Percentiles rank a stretch among this genome's conserved stretches.
phyloP scores from a whole-genome alignment of 2,888 invertebrate species.

The Lithodes maja region DNA sequence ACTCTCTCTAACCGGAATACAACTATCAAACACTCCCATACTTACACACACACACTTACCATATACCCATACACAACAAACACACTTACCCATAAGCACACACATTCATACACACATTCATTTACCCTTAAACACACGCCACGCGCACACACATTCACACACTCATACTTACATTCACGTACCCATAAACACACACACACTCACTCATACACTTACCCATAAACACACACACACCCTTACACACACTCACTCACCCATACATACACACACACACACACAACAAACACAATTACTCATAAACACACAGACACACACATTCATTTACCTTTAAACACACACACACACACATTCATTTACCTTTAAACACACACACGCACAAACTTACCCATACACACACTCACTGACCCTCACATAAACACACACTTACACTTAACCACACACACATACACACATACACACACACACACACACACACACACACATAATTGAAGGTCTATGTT shows the following conservation, averaged over 20 bases:
- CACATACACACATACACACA: not conserved
- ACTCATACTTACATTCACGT: not conserved
- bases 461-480: too few species aligned
- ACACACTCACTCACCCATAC: too few species aligned
- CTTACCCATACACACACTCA: not conserved
- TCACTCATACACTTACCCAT: too few species aligned
- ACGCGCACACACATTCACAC: constrained; percentile 24
- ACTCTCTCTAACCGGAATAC: too few species aligned
- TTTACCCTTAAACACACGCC: not conserved
- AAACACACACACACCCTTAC: too few species aligned
- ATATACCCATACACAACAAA: not conserved
- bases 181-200: too few species aligned
- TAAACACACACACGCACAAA: not conserved
- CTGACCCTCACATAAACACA: not conserved
- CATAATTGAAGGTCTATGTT: too few species aligned
- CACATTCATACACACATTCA: not conserved
- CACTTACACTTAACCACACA: not conserved
- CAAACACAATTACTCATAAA: too few species aligned
- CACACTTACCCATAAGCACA: not conserved
- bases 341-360: too few species aligned
- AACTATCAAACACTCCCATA: not conserved
- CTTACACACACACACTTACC: not conserved
- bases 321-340: too few species aligned
- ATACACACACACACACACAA: too few species aligned
- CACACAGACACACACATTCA: too few species aligned